Base-by-base conservation (phyloP, 2,888 invertebrate genomes). In the Drosophila barbarae region DNA sequence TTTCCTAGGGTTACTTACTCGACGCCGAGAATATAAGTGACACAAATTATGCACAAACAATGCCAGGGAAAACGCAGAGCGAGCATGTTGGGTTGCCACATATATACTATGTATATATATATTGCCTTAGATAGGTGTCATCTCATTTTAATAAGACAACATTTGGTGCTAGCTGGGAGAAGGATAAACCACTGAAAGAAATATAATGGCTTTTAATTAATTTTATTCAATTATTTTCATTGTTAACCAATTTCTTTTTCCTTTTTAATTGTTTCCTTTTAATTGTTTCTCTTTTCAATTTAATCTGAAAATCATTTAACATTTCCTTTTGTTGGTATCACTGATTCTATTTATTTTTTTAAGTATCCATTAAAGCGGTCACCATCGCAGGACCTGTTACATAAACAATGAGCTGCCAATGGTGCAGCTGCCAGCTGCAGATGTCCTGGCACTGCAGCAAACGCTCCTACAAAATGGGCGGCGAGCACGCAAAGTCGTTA, bases 401-500 rank as follows among this genome's bases (percentile, higher is more conserved):
- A 68, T 57, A 57, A 71, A 70, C 65, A 59, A 71, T 70, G 71
- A 66, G 70, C 70, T 65, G 66, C 51, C 65, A 54, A 67, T 71
- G 73, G 71, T 32, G 53, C 44, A 28, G 52, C 18, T 74, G 70
- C 65, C 71, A 60, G 44, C 63, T 76, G 73, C 71, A 60, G 60
- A 66, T 64, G 63, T 52, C 69, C 53, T 60, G 59, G 52, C 54
- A 61, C 15, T 53, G 53, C 34, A 46, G 49, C 52, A 66, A 54
- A 21, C 52, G 56, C 52, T 46, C 46, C 54, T 63, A 55, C 56
- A 46, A 57, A 57, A 58, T 51, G 63, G 56, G 41, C 59, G 51
- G 59, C 52, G 39, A 50, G 59, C 70, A 76, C 74, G 67, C 72
- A 67, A 61, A 69, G 65, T 58, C 67, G 74, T 72, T 76, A 74